Evolutionary conservation across 2,888 invertebrate species (phyloP).

Genomic region (Proisotoma minuta): DNA sequence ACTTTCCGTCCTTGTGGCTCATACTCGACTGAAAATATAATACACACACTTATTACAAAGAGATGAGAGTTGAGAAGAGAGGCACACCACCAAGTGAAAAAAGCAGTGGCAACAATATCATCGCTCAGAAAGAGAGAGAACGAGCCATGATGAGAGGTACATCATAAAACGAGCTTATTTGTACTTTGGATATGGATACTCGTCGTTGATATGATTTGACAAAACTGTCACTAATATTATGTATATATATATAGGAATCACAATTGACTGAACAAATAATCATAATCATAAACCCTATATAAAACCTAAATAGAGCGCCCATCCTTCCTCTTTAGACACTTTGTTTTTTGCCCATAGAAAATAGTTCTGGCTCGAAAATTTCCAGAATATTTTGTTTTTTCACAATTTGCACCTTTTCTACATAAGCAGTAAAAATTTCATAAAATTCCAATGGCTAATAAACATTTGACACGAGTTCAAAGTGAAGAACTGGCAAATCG

Average conservation of each 20-base stretch:
- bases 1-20: neutral
- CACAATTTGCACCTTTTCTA: neutral
- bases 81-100: neutral
- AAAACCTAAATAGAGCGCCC: neutral
- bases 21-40: slow-evolving; percentile 1
- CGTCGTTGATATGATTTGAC: too few relatives aligned
- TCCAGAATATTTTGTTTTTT: too few relatives aligned
- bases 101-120: neutral
- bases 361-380: too few relatives aligned
- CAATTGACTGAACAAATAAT: slow-evolving; percentile 4
- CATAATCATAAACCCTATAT: neutral
- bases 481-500: slow-evolving; percentile 1
- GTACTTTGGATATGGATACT: too few relatives aligned
- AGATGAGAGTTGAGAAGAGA: neutral
- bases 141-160: too few relatives aligned
- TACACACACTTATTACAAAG: neutral
- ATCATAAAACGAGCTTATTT: too few relatives aligned
- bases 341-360: too few relatives aligned
- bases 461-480: neutral
- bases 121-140: too few relatives aligned
- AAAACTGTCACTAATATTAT: slow-evolving; percentile 5
- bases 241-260: neutral
- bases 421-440: neutral
- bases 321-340: too few relatives aligned
- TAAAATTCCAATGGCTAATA: neutral